Evolutionary conservation across 1,140 invertebrate genomes (phyloP).

Genomic region (Chironomus striatipennis): DNA sequence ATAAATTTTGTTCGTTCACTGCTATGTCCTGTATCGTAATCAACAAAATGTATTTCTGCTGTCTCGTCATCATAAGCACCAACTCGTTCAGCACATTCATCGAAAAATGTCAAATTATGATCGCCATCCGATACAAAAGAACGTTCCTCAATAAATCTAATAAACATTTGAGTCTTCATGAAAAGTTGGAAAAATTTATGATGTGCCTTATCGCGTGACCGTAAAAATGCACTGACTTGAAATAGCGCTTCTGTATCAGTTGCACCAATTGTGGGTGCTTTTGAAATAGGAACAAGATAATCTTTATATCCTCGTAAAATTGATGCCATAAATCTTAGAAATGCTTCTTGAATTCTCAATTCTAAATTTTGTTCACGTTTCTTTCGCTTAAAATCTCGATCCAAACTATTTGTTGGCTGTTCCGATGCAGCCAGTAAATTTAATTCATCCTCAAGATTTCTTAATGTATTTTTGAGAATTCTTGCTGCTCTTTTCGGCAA

Average conservation of each 20-base stretch:
- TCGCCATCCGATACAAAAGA: conserved; percentile 97
- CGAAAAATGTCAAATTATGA: conserved; percentile 88
- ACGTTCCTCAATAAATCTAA: conserved; percentile 95
- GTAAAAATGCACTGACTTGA: conserved; percentile 76
- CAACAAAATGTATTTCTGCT: conserved; percentile 54
- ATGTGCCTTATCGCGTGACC: conserved; percentile 58
- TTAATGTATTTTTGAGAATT: conserved; percentile 62
- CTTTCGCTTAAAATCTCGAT: conserved; percentile 49
- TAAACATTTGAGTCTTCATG: conserved; percentile 95
- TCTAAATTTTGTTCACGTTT: conserved; percentile 69
- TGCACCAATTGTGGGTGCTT: conserved; percentile 83
- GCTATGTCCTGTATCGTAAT: conserved; percentile 52
- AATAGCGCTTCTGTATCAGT: conserved; percentile 93
- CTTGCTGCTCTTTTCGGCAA: conserved; percentile 83
- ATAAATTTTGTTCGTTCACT: conserved; percentile 94
- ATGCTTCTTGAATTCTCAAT: conserved; percentile 93
- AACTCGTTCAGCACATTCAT: conserved; percentile 83
- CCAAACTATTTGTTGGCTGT: conserved; percentile 46
- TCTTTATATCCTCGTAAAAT: conserved; percentile 86
- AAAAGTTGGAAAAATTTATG: conserved; percentile 85
- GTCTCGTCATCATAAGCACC: conserved; percentile 50
- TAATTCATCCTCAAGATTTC: conserved; percentile 50
- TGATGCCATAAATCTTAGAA: conserved; percentile 90
- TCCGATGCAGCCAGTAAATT: background rate
- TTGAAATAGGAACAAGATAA: conserved; percentile 88